Conservation (phyloP, 2,888 invertebrate genomes). For the Stenotaenia linearis region DNA sequence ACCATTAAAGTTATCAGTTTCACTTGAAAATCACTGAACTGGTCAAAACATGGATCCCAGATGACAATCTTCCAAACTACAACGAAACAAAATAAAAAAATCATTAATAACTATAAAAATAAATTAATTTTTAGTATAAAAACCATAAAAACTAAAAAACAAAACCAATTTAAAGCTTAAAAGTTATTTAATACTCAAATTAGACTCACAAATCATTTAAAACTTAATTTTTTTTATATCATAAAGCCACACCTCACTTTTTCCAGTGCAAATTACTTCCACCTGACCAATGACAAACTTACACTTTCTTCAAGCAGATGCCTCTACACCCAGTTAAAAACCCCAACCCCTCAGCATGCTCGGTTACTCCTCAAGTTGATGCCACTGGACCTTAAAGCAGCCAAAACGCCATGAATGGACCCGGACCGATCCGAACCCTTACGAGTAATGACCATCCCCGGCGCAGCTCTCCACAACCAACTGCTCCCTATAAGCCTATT, state of each 20-base stretch:
- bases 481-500: conserved; percentile 8
- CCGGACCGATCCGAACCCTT: neutral
- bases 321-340: neutral
- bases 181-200: no score
- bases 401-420: neutral
- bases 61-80: neutral
- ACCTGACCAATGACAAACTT: conserved; percentile 19
- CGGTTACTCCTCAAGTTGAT: conserved; percentile 1
- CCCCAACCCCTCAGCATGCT: neutral
- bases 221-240: no score
- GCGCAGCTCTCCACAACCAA: neutral
- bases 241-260: neutral
- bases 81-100: neutral
- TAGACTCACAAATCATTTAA: no score
- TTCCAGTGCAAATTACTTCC: neutral
- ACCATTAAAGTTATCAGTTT: neutral
- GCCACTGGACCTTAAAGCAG: conserved; percentile 11
- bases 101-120: no score
- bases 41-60: neutral
- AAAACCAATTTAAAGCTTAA: no score
- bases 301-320: conserved; percentile 1
- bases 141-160: no score
- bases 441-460: conserved; percentile 4
- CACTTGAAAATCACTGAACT: neutral
- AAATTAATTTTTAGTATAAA: no score